A percentile compares a stretch with the other conserved stretches of the same genome.
Evolutionary conservation across 1,140 invertebrate genomes (phyloP).

Genomic region (Drosophila gunungcola): DNA sequence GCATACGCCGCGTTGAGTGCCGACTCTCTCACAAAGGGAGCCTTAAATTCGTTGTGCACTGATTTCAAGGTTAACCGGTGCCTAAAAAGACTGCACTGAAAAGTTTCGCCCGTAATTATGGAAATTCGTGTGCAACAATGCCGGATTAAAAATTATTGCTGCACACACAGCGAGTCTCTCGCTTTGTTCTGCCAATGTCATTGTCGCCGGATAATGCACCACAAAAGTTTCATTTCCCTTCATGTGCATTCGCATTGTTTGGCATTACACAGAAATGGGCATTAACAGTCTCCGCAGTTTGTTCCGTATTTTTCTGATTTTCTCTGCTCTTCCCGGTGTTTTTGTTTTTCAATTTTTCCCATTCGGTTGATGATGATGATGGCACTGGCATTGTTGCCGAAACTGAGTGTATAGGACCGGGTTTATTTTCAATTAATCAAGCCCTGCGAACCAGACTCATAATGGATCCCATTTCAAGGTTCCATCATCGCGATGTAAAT

Average conservation of each 20-base stretch:
- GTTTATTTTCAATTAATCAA: constrained; percentile 81
- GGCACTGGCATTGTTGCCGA: constrained; percentile 54
- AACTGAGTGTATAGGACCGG: constrained; percentile 29
- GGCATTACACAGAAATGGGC: constrained; percentile 69
- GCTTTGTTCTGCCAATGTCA: constrained; percentile 58
- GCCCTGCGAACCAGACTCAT: constrained; percentile 29
- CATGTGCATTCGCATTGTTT: constrained; percentile 67
- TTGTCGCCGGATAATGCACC: constrained; percentile 53
- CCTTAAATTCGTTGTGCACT: constrained; percentile 41
- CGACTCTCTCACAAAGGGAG: constrained; percentile 24
- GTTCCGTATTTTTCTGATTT: constrained; percentile 30
- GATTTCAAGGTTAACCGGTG: constrained; percentile 59
- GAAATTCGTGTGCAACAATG: constrained; percentile 69
- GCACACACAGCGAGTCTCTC: constrained; percentile 26
- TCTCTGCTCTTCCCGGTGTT: constrained; percentile 18
- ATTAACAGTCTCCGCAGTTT: constrained; percentile 63
- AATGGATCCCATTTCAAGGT: constrained; percentile 56
- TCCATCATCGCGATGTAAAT: constrained; percentile 15
- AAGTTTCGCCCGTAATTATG: constrained; percentile 66
- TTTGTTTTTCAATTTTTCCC: constrained; percentile 20
- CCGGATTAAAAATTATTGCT: constrained; percentile 58
- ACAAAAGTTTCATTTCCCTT: constrained; percentile 64
- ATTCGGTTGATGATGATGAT: constrained; percentile 33
- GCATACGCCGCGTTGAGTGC: constrained; percentile 51
- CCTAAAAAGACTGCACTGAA: constrained; percentile 24